These are phyloP conservation scores for Sylvicapra grimmia DNA, from an alignment of 2,113 vertebrate species.

Conservation along the genomic window DNA sequence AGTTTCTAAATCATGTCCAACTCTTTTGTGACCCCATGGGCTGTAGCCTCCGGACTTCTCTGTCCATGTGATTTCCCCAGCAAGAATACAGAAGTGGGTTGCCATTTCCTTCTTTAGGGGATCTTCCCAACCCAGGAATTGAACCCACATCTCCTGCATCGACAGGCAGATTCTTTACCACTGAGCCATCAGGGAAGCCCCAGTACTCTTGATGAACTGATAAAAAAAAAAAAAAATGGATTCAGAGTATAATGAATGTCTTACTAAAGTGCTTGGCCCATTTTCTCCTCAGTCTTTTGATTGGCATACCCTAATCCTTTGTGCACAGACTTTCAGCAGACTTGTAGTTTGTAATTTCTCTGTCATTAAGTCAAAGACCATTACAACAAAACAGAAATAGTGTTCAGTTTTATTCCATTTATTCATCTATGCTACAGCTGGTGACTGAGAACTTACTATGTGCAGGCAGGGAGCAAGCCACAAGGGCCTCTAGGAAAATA, in stretches of 20 bases:
- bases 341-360: background rate
- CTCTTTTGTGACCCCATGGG: background rate
- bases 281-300: background rate
- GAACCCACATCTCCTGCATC: background rate
- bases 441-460: background rate
- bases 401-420: background rate
- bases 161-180: background rate
- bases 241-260: background rate
- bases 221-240: background rate
- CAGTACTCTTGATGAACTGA: background rate
- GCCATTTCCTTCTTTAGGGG: background rate
- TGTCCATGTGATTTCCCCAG: background rate
- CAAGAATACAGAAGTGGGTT: background rate
- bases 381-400: background rate
- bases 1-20: background rate
- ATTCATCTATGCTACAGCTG: background rate
- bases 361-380: background rate
- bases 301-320: background rate
- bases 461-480: background rate
- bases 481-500: background rate
- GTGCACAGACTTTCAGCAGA: background rate
- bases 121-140: background rate
- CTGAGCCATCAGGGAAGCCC: background rate
- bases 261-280: background rate
- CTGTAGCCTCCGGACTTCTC: background rate